phyloP scores from a whole-genome alignment of 2,888 invertebrate genomes.

The Idaea aversata region DNA sequence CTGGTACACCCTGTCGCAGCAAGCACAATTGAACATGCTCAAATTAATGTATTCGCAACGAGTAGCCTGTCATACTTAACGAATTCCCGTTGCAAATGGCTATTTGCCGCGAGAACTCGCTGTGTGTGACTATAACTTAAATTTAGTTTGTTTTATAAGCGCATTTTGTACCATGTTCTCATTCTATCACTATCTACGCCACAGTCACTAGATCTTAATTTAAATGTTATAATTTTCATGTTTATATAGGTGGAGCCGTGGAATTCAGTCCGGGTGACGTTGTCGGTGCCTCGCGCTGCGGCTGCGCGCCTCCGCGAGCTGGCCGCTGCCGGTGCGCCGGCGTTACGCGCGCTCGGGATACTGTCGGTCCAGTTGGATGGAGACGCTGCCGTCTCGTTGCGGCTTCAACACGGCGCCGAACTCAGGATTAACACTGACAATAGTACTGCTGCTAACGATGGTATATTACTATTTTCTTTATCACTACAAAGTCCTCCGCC shows the following conservation, averaged over 20 bases:
- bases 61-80: too few species aligned
- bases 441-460: constrained; percentile 12
- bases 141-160: too few species aligned
- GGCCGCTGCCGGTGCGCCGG: constrained; percentile 94
- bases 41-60: too few species aligned
- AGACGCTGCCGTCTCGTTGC: constrained; percentile 88
- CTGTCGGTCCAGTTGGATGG: constrained; percentile 97
- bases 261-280: constrained; percentile 98
- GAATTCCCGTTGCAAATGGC: too few species aligned
- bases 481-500: too few species aligned
- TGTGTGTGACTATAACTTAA: too few species aligned
- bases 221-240: not conserved
- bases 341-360: constrained; percentile 94
- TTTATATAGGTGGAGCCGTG: constrained; percentile 91
- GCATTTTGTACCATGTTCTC: too few species aligned
- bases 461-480: constrained; percentile 10
- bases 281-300: constrained; percentile 98
- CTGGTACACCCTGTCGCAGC: too few species aligned
- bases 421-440: constrained; percentile 62
- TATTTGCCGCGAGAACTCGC: too few species aligned
- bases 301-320: constrained; percentile 94
- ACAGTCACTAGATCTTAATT: too few species aligned
- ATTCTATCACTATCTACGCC: too few species aligned
- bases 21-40: too few species aligned
- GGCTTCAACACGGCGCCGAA: constrained; percentile 79